Evolutionary conservation across 2,888 invertebrate genomes (phyloP), one percentile per base, ranked within the genome.

Genomic region (Zygothrica quintamaculata): DNA sequence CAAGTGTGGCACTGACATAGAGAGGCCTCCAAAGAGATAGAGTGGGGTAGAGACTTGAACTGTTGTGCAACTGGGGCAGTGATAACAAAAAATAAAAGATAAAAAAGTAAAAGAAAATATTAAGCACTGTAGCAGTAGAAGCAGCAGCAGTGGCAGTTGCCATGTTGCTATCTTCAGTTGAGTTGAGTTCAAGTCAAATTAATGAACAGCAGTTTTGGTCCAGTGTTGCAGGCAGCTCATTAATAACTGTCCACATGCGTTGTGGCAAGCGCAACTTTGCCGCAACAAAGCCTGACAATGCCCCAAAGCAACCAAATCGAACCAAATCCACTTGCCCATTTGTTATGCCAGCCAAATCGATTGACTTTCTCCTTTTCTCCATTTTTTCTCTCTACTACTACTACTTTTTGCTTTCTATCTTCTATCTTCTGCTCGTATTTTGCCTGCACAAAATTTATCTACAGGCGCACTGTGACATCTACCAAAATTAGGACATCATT

Each of bases 401-500:
- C n/a, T n/a, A n/a, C n/a, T n/a, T n/a, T n/a, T n/a, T n/a, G 11
- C 42, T 18, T 25, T 22, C 31, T 40, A 22, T 46, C 7, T 12
- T 65, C 22, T 46, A 36, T 33, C 36, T 5, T 64, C 37, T 53
- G 8, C 50, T 48, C 33, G 37, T 37, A 15, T 22, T 48, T 46
- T 42, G 26, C 37, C 18, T 59, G 43, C 31, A 25, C 40, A 48
- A 22, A 62, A 62, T 61, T 74, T 87, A 81, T 81, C 87, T 80
- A 71, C 59, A 74, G 68, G 60, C 69, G 58, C 59, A 48, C 61
- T 74, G 74, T 74, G 84, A 80, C 88, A 88, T 86, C 87, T 75
- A 1, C 29, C 70, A 64, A 84, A 84, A 84, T 84, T 87, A 84
- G 87, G 88, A 86, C 84, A 84, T 84, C 84, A 84, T 84, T 88